A percentile compares a stretch with the other conserved stretches of the same genome.
These are phyloP conservation scores for Nannoperca obscura DNA, from an alignment of 2,797 vertebrate species.

Conservation along the genomic window DNA sequence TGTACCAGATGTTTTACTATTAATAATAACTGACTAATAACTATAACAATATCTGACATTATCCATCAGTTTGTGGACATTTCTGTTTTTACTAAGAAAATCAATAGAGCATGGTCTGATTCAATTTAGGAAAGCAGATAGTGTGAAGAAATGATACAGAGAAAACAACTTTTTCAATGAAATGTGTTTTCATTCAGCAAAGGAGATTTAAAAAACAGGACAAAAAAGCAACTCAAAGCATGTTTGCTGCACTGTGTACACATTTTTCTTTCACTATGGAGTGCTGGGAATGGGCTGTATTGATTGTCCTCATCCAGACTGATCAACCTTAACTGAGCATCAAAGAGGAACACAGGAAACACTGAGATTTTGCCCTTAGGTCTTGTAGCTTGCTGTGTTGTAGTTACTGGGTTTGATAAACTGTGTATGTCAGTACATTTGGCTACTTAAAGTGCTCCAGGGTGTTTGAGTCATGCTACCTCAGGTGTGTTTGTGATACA, in stretches of 20 bases:
- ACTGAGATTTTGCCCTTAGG: slow-evolving; percentile 17
- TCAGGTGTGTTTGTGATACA: slow-evolving; percentile 15
- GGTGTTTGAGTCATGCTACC: slow-evolving; percentile 14
- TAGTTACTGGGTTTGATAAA: slow-evolving; percentile 39
- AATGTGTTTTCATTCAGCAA: slow-evolving; percentile 4
- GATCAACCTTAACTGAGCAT: slow-evolving; percentile 35
- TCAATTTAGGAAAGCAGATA: slow-evolving; percentile 9
- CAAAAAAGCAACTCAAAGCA: not conserved
- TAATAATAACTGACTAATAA: not conserved
- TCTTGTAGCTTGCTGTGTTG: slow-evolving; percentile 19
- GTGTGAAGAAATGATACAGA: not conserved
- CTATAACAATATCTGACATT: not conserved
- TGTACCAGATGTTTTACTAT: not conserved
- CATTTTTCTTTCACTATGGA: slow-evolving; percentile 3
- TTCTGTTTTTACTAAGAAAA: slow-evolving; percentile 13
- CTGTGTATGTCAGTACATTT: slow-evolving; percentile 15
- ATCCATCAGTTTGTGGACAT: not conserved
- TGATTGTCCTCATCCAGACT: slow-evolving; percentile 32
- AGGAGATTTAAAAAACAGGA: not conserved
- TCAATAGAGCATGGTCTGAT: not conserved
- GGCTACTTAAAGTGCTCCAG: slow-evolving; percentile 23
- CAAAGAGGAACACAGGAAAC: slow-evolving; percentile 28
- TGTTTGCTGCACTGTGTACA: slow-evolving; percentile 1
- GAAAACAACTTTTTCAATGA: not conserved
- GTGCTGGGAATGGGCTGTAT: slow-evolving; percentile 40